Base-by-base conservation (phyloP, 2,113 vertebrate species). In the Macroglossus sobrinus region DNA sequence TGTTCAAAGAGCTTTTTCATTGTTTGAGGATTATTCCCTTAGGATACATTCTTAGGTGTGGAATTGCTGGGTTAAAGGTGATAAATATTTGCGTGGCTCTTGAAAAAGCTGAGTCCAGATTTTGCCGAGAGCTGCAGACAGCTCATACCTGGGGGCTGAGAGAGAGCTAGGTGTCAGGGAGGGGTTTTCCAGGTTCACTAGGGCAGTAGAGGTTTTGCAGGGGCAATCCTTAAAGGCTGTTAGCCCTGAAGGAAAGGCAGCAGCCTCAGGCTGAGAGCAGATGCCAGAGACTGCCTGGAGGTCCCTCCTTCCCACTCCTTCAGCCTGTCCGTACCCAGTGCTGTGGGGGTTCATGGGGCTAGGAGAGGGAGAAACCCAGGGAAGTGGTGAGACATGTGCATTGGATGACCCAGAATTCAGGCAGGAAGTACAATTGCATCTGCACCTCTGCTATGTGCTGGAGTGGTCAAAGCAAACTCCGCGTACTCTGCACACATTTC, bases 401-500 rank as follows among this genome's bases (percentile, higher is more conserved):
- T 1, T 0, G 5, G 24, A 13, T 16, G 45, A 53, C 55, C 35
- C 40, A 3, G n/a, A 26, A 59, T 13, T 55, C 68, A 78, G 26
- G 57, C 45, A 63, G 68, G 14, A 68, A 79, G 69, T 72, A 79
- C 11, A 4, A 21, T 1, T 30, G 30, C 24, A 19, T 5, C 9
- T 3, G 22, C 30, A 7, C 53, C 78, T 9, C 28, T 0, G 0
- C 40, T 33, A 0, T 9, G n/a, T 0, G 2, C 68, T 38, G 14
- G 43, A 55, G 68, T 1, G 0, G 0, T 26, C 7, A 0, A 7
- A 68, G 82, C 47, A n/a, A 33, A 33, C 45, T 9, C 21, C 40
- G 1, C 1, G 3, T 3, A 1, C 38, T 19, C 55, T 9, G 18
- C 53, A 12, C 15, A 18, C 57, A 30, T 24, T 38, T 38, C 66